Evolutionary conservation across 35 echinoderm and acorn worm species (phyloP).

Genomic region (Lytechinus variegatus): DNA sequence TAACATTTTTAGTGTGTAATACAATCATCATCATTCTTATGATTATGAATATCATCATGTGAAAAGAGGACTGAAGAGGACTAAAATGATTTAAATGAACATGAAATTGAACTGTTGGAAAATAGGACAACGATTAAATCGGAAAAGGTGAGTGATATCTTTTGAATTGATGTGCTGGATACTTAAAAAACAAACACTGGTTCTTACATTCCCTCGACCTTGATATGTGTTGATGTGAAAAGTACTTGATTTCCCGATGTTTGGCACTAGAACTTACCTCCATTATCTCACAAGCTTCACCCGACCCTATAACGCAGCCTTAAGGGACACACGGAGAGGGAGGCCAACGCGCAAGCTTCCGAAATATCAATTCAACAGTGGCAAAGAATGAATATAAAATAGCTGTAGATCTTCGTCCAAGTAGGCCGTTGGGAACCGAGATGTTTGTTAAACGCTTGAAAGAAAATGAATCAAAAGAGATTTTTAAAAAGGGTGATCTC

Average conservation of each 20-base stretch:
- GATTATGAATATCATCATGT: too few species aligned
- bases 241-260: constrained; percentile 3
- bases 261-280: background rate
- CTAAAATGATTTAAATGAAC: too few species aligned
- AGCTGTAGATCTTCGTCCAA: background rate
- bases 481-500: background rate
- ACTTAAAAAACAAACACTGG: background rate
- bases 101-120: background rate
- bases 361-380: background rate
- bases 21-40: too few species aligned
- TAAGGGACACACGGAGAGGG: background rate
- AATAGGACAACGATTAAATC: background rate
- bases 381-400: constrained; percentile 3
- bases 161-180: background rate
- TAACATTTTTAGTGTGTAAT: too few species aligned
- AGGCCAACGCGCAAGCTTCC: background rate
- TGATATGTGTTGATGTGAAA: background rate
- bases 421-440: background rate
- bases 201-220: background rate
- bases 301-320: background rate
- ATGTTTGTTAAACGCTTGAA: background rate
- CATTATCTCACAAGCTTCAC: background rate
- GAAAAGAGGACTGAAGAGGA: too few species aligned
- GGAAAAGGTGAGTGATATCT: background rate
- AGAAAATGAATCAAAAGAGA: background rate